Percentiles rank a stretch among this genome's conserved stretches.
Evolutionary conservation across 2,113 vertebrate genomes (phyloP).

Genomic region (Chlorodrepanis virens): DNA sequence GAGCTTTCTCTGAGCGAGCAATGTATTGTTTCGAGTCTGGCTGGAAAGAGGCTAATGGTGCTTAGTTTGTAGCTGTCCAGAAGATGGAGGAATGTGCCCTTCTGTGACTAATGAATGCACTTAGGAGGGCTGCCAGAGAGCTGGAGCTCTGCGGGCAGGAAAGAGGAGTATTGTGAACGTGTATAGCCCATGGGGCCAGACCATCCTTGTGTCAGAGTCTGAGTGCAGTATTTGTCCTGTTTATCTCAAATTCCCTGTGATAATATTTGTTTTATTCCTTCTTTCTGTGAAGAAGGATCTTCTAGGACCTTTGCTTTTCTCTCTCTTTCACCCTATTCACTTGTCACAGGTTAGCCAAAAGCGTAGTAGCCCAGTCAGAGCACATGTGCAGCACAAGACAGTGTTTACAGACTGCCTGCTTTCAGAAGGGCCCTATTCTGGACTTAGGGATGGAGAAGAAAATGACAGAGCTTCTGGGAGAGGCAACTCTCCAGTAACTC

Average conservation of each 20-base stretch:
- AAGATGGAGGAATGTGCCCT: slow-evolving; percentile 10
- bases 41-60: slow-evolving; percentile 14
- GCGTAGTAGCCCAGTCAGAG: neutral
- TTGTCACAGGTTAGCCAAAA: neutral
- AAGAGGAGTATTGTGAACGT: neutral
- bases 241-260: neutral
- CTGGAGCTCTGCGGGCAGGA: neutral
- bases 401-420: rapidly evolving
- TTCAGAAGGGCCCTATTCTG: neutral
- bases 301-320: neutral
- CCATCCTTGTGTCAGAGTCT: neutral
- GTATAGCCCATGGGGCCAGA: neutral
- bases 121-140: neutral
- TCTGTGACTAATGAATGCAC: slow-evolving; percentile 1
- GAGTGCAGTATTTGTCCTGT: neutral
- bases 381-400: neutral
- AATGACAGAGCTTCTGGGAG: neutral
- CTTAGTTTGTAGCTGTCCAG: slow-evolving; percentile 17
- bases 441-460: neutral
- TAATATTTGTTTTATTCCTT: neutral
- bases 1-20: neutral
- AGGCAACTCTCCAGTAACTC: neutral
- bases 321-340: neutral
- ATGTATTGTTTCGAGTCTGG: neutral
- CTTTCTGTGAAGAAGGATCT: neutral